Base-by-base conservation (phyloP, 2,888 invertebrate species). In the Eretmocerus hayati region DNA sequence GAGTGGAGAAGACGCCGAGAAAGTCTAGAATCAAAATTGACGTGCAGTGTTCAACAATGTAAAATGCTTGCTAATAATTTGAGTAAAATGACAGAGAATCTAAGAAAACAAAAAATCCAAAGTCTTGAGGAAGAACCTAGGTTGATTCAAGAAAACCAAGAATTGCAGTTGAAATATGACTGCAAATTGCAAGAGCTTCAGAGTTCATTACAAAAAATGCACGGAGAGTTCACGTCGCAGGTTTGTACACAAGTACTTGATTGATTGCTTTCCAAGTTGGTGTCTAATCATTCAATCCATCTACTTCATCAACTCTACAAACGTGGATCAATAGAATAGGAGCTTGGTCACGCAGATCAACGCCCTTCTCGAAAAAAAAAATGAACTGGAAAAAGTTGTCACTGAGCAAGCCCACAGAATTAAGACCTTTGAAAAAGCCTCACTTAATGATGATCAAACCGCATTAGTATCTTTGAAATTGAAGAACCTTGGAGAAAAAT, bases 361-460 rank as follows among this genome's bases (percentile, higher is more conserved):
- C 42, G 50, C 57, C 35, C 50, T 67, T 19, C 62, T 58, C 31
- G 20, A 47, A 8, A 66, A 69, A 48, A 70, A 68, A 47, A 61
- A 60, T 40, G 58, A 53, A 53, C 50, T 71, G 8, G 58, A 58
- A 20, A 53, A 55, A 39, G 56, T 62, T 18, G 48, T 60, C 38
- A 57, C 47, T 32, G 59, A 60, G 43, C 66, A 65, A 48, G 40
- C 53, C 6, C 61, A 67, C 41, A 60, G 66, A 46, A 40, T 70
- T 2, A 53, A 58, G 42, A 43, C 50, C 16, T 59, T 59, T 55
- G 76, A 76, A 59, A 80, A 79, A 60, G 78, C 77, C 0, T 77
- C 79, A 19, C 62, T 83, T 35, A 81, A 83, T 0, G 79, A 80
- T 56, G 81, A 84, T 55, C 83, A 85, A 70, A 79, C 84, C 0